Base-by-base conservation (phyloP, 2,113 vertebrate genomes). In the Parotia lawesii region DNA sequence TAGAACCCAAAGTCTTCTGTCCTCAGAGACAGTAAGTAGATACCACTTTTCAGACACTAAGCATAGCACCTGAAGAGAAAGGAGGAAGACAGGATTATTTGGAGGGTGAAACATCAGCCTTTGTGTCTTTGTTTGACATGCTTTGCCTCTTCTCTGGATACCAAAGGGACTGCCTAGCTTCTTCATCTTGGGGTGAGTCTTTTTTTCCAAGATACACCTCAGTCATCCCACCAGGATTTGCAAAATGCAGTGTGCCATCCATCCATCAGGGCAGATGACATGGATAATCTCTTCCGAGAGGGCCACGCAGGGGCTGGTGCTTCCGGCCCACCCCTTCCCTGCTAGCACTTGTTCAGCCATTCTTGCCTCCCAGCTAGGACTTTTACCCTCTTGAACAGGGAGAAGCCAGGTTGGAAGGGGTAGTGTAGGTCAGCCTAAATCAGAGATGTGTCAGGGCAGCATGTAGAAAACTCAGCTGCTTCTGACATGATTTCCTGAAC, bases 291-390 rank as follows among this genome's bases (percentile, higher is more conserved):
- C 48, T 33, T 56, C 15, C 42, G 44, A 25, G 56, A 13, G 27
- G 6, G 6, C 12, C 50, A 56, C 0, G 1, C 0, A 0, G 3
- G 16, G 6, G 11, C 16, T 60, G 15, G 27, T 51, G 20, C 29
- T 81, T 56, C 44, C 23, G 14, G 23, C 17, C 28, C 20, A 65
- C 24, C 3, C 31, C n/a, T 72, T 40, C 50, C 18, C 54, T 66
- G 73, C 6, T 37, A 56, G n/a, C 12, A 48, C 29, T 51, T 45
- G 5, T n/a, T 61, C 54, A 87, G 45, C 58, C 4, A 1, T 80
- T 87, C 73, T 21, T 87, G 28, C 21, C 51, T 65, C 48, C 40
- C 40, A 60, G 25, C 5, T 28, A 44, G 27, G 44, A 21, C 2
- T 79, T 45, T 31, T 10, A 67, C 48, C 1, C 14, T n/a, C 38